Evolutionary conservation across 2,888 invertebrate species (phyloP), one percentile per base, ranked within the genome.

Genomic region (Leptinotarsa rubiginosa): DNA sequence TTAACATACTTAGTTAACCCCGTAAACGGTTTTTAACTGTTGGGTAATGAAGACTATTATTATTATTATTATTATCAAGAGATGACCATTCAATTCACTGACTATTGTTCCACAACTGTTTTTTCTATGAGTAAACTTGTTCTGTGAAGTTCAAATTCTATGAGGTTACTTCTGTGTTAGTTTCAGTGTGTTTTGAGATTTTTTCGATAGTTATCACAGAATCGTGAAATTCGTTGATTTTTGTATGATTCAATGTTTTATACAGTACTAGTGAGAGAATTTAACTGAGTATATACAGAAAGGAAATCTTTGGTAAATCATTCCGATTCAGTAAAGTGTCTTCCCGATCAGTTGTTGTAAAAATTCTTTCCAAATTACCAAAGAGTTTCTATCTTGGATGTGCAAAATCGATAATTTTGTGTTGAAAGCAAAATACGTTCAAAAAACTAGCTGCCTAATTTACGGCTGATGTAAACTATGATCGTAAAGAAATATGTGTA

Each of bases 401-500:
- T 73, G 56, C 59, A 66, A 56, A 65, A 66, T 73, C 70, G 73
- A 73, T 65, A 73, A 73, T 59, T 65, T 73, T 72, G 49, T 69
- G 69, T 75, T 70, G 64, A 71, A 70, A 65, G 50, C 64, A 65
- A 69, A 50, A 75, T 66, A 83, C 80, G 81, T 83, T 82, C 77
- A 74, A 73, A 78, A 79, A 78, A 81, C 77, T 83, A 84, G 82
- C 80, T 83, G 84, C 81, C 82, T 83, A 85, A 83, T 82, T 77
- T 80, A 80, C 82, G 82, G 83, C 83, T 83, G 81, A 83, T 80
- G 80, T 84, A 84, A 75, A 82, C 77, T 77, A 83, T 84, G 84
- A 82, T 84, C 83, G 84, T 85, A 84, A 82, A 84, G 81, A 81
- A 83, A 81, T 86, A 79, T 72, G 74, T 86, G 83, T 83, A 83